phyloP scores from a whole-genome alignment of 2,113 vertebrate genomes.

The Antechinus flavipes region DNA sequence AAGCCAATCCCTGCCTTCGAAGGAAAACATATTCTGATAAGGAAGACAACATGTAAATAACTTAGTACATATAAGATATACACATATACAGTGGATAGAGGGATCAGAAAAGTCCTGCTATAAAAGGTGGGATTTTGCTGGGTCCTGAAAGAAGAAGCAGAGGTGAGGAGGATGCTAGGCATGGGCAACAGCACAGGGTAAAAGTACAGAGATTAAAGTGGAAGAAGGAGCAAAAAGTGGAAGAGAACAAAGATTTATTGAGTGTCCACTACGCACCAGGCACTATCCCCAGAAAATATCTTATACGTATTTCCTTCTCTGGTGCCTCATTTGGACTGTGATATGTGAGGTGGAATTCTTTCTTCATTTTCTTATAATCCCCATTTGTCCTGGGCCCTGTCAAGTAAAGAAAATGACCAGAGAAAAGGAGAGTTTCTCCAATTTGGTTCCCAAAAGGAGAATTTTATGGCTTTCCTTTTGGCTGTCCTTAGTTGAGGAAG shows the following conservation, averaged over 20 bases:
- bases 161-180: neutral
- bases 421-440: neutral
- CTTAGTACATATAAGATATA: neutral
- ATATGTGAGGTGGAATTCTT: neutral
- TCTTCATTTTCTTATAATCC: neutral
- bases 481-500: neutral
- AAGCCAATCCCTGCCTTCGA: neutral
- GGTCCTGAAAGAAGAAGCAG: neutral
- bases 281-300: neutral
- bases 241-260: conserved; percentile 9
- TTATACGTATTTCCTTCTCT: neutral
- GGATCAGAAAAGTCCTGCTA: neutral
- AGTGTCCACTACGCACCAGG: neutral
- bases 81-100: neutral
- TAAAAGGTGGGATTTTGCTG: neutral
- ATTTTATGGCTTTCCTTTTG: neutral
- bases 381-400: neutral
- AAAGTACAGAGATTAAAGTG: neutral
- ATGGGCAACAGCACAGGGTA: neutral
- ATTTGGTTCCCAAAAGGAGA: neutral
- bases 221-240: neutral
- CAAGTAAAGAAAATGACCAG: neutral
- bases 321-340: neutral
- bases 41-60: neutral
- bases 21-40: neutral